Evolutionary conservation across 2,797 vertebrate species (phyloP), one percentile per base, ranked within the genome.

Genomic region (Enteromius viviparus): DNA sequence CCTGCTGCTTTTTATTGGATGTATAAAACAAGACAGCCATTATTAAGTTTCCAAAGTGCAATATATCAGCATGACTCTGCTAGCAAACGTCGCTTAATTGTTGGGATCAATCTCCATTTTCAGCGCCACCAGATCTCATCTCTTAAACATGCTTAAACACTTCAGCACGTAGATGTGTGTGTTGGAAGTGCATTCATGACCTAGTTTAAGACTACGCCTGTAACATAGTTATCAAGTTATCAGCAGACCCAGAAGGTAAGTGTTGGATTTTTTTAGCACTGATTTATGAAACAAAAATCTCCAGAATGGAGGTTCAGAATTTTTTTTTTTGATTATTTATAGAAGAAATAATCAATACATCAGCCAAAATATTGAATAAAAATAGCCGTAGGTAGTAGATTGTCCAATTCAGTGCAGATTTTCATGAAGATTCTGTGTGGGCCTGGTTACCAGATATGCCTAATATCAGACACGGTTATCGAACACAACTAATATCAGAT

Each of bases 11-110:
- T 65, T 82, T 76, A 82, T 74, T 76, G 60, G 45, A 82, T 69
- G 49, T 34, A 82, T 82, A 76, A 82, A 69, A 76, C 62, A 82
- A 55, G 80, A 82, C 72, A 76, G 34, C 49, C 64, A 69, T 82
- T 82, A 69, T 76, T 82, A 76, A 55, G 49, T 76, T 76, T 81
- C 42, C 3, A 1, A 76, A 71, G 75, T 62, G 26, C 82, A 51
- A 70, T 64, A 49, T 10, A 83, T 83, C 75, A 83, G 75, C n/a
- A 64, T 37, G 40, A 78, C 51, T 45, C 51, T 4, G 6, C 55
- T 49, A 49, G 32, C 47, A 68, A 76, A 66, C 7, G 42, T 23
- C 17, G 66, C 53, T 69, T 83, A 78, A 83, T 70, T 78, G 66
- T 62, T 62, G 40, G 62, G 64, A 82, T 82, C 64, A 82, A 76